A percentile compares a stretch with the other conserved stretches of the same genome.
phyloP scores from a whole-genome alignment of 1,140 invertebrate species.

The Coenobita brevimanus region DNA sequence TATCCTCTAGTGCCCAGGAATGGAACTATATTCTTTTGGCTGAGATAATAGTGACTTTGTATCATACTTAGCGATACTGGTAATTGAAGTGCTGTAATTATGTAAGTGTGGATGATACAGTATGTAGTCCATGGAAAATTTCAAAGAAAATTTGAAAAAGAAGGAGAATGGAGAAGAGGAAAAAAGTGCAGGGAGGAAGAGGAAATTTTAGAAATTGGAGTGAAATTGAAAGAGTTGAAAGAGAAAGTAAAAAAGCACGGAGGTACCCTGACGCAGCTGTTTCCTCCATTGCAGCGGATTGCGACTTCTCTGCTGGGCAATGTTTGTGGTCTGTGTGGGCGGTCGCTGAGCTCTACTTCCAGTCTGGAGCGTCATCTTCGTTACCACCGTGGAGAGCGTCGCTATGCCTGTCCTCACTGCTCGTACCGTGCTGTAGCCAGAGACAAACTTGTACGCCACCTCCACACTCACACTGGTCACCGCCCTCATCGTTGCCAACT shows the following conservation, averaged over 20 bases:
- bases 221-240: conserved; percentile 6
- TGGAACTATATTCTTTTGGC: too few relatives aligned
- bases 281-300: conserved; percentile 28
- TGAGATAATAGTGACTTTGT: too few relatives aligned
- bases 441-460: conserved; percentile 58
- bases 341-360: conserved; percentile 40
- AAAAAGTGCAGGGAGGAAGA: not conserved
- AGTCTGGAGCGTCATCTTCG: conserved; percentile 66
- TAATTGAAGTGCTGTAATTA: too few relatives aligned
- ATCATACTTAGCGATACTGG: too few relatives aligned
- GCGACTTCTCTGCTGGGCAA: conserved; percentile 4
- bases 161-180: too few relatives aligned
- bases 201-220: not conserved
- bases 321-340: conserved; percentile 49
- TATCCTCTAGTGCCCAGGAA: too few relatives aligned
- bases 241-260: not conserved
- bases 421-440: conserved; percentile 53
- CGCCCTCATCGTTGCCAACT: conserved; percentile 44
- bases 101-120: too few relatives aligned
- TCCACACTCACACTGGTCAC: conserved; percentile 56
- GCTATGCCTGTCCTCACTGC: conserved; percentile 82
- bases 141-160: not conserved
- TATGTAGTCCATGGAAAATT: not conserved
- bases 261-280: conserved; percentile 36
- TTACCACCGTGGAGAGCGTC: conserved; percentile 66